phyloP scores from a whole-genome alignment of 2,113 vertebrate species.

The Oryzias woworae region DNA sequence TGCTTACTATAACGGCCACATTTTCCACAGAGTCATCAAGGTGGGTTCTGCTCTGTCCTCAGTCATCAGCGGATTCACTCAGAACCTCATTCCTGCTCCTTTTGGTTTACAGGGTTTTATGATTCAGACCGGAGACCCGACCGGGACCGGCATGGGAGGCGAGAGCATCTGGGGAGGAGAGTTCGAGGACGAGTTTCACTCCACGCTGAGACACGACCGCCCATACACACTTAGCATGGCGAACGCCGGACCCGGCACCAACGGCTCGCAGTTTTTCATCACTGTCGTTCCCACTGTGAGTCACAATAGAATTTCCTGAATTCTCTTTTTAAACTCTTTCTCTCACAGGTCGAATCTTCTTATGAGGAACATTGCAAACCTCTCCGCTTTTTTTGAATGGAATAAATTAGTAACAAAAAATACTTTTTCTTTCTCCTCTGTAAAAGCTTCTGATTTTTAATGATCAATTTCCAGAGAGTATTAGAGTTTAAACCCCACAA shows the following conservation, averaged over 20 bases:
- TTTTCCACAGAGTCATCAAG: conserved; percentile 97
- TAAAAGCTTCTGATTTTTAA: too few relatives aligned
- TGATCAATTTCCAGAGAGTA: too few relatives aligned
- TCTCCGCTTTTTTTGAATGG: too few relatives aligned
- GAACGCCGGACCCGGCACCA: conserved; percentile 91
- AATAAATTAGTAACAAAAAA: too few relatives aligned
- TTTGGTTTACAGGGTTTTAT: conserved; percentile 87
- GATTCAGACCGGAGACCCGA: conserved; percentile 98
- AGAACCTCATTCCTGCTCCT: background rate
- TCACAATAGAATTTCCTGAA: background rate
- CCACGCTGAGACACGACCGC: conserved; percentile 94
- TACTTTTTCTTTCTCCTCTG: too few relatives aligned
- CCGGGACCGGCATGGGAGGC: conserved; percentile 96
- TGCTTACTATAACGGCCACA: conserved; percentile 93
- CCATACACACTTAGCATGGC: conserved; percentile 99
- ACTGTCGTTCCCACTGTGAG: conserved; percentile 97
- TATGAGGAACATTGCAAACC: too few relatives aligned
- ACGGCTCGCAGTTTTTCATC: conserved; percentile 96
- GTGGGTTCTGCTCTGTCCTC: conserved; percentile 57
- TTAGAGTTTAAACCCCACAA: too few relatives aligned
- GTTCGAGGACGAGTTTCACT: conserved; percentile 98
- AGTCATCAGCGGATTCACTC: background rate
- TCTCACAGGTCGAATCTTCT: too few relatives aligned
- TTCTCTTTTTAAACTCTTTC: too few relatives aligned
- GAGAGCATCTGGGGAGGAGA: conserved; percentile 99